Base-by-base conservation (phyloP, 1,140 invertebrate genomes). In the Pseudomyrmex cubaensis region DNA sequence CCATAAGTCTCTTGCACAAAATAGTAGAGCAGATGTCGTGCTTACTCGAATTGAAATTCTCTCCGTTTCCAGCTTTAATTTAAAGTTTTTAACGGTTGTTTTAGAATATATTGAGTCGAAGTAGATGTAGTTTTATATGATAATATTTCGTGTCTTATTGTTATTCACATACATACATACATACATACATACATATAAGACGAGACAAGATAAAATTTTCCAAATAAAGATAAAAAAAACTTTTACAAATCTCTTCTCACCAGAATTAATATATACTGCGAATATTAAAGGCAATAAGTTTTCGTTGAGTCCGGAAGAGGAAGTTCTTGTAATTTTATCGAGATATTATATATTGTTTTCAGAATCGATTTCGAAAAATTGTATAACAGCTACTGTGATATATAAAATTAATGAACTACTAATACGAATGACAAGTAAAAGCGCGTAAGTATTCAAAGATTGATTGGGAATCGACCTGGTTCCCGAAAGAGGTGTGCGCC, bases 1-100 rank as follows among this genome's bases (percentile, higher is more conserved):
- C 91, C 90, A 90, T 92, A 92, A 85, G 84, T 76, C 82, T 75
- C 77, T 89, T 84, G 90, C 57, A 52, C 57, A 25, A 91, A 92
- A 91, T 93, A 82, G 85, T 22, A 88, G 85, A 91, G 82, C 84
- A 87, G 80, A 84, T 63, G 66, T 85, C 77, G 63, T 4, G 66
- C 20, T 20, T 67, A 35, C 17, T 57, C 52, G 20, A 69, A 62
- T 20, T 35, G 35, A 35, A 35, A 35, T 35, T 35, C 35, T 35
- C 4, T 5, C 35, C 35, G 5, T 35, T 35, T 35, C 35, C 35
- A 35, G 35, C 35, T 35, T 35, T 35, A 35, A 35, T 35, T 35
- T 5, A 35, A 35, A 35, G 35, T 5, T 5, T 35, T 35, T 35
- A 35, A 35, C 35, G 5, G 35, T 35, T 35, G 35, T 35, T 35